phyloP scores from a whole-genome alignment of 2,797 vertebrate species.

The Eutrigla gurnardus region DNA sequence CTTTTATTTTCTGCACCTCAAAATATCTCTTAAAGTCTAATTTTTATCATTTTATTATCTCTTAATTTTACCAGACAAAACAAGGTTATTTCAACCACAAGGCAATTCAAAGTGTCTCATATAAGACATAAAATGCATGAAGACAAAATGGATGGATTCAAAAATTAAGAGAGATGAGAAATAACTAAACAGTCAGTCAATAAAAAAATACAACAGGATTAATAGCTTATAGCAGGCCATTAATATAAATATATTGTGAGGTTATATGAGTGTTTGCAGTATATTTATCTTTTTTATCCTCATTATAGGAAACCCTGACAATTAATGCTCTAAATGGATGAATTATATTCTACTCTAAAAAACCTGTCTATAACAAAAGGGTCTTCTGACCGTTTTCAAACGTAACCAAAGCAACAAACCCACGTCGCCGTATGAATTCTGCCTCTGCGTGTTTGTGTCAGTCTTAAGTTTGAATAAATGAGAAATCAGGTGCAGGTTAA shows the following conservation, averaged over 20 bases:
- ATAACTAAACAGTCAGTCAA: not conserved
- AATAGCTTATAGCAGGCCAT: not conserved
- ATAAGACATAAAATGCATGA: not conserved
- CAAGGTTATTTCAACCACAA: not conserved
- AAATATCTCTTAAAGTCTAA: not conserved
- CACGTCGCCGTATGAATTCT: not conserved
- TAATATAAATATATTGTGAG: not conserved
- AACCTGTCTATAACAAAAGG: not conserved
- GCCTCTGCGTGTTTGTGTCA: not conserved
- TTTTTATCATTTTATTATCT: too few species aligned
- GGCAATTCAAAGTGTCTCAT: not conserved
- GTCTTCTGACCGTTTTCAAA: not conserved
- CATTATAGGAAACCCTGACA: not conserved
- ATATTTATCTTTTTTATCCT: not conserved
- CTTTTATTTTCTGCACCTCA: rapidly evolving
- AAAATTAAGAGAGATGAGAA: not conserved
- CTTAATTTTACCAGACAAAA: too few species aligned
- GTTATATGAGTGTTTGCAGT: too few species aligned
- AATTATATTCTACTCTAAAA: not conserved
- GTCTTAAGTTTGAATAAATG: conserved; percentile 56
- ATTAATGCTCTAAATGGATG: not conserved
- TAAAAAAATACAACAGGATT: not conserved
- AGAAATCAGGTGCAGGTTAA: conserved; percentile 89
- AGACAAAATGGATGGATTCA: not conserved
- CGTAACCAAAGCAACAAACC: not conserved